Base-by-base conservation (phyloP, 2,113 vertebrate genomes). In the Dunckerocampus dactyliophorus region DNA sequence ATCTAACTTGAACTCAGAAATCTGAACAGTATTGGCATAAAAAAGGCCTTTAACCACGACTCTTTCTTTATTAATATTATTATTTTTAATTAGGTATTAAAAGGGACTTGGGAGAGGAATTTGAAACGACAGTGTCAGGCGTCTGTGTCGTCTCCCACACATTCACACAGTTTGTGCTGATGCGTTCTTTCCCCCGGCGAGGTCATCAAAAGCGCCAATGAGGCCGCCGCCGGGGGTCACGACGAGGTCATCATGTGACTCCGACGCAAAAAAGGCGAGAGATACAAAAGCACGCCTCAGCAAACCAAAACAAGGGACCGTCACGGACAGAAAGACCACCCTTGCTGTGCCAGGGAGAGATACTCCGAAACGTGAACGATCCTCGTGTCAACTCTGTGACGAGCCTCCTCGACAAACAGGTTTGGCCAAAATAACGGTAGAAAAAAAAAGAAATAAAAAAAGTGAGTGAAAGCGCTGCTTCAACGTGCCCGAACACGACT, bases 241-340 rank as follows among this genome's bases (percentile, higher is more conserved):
- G 1, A 42, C 20, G 65, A 71, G 74, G 83, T 84, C 80, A 67
- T 76, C 74, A 63, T 54, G 71, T 77, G 82, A 88, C 80, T 71
- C 49, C 22, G 2, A 62, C 42, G 49, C 70, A 16, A 49, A 49
- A 46, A 60, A 34, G 42, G 21, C 58, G 59, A 58, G 65, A 48
- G 50, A 62, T 31, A 49, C 59, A 81, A 79, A 83, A 65, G 61
- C 54, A 22, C 43, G 5, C 59, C 62, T 60, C 75, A 63, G 67
- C 39, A 76, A 62, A 72, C 45, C 71, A 56, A 63, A 67, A 60
- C 62, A 34, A 37, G 39, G 70, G 24, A 46, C 62, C 24, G 39
- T 7, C 17, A 54, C 61, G 66, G 73, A 43, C 37, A 5, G n/a
- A n/a, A n/a, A 37, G 34, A 37, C 34, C 6, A 37, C 9, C 34